Conservation (phyloP, 2,888 invertebrate species). For the Phytoseiulus persimilis region DNA sequence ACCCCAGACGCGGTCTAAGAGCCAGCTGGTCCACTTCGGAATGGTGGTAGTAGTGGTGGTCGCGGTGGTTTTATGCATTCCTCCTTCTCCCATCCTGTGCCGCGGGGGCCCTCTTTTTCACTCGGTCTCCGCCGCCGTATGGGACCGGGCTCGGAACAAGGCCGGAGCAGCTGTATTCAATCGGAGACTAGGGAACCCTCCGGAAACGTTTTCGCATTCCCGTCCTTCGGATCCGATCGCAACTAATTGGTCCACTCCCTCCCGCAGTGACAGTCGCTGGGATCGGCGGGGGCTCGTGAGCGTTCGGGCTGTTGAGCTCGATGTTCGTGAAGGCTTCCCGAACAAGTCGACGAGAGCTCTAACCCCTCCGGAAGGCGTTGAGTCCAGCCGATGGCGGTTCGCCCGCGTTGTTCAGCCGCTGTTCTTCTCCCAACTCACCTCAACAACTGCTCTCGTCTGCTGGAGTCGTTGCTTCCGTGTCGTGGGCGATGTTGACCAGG, state of each 20-base stretch:
- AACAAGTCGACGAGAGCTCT: too few species aligned
- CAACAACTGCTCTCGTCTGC: too few species aligned
- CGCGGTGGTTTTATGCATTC: neutral
- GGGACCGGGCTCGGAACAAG: neutral
- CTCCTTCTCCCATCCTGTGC: neutral
- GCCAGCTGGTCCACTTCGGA: neutral
- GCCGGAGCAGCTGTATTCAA: neutral
- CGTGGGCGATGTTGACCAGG: too few species aligned
- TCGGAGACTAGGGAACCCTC: neutral
- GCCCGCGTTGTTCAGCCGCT: too few species aligned
- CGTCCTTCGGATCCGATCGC: neutral
- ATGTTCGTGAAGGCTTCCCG: too few species aligned
- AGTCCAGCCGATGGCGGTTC: too few species aligned
- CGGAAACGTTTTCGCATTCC: neutral
- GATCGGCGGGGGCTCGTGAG: too few species aligned
- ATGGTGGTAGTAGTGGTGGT: neutral
- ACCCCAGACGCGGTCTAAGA: neutral
- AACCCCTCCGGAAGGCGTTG: too few species aligned
- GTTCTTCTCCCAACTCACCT: too few species aligned
- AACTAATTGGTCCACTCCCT: neutral
- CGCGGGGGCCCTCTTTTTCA: neutral
- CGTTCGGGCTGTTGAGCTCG: too few species aligned
- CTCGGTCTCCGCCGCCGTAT: neutral
- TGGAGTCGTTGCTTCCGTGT: too few species aligned
- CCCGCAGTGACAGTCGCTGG: neutral